Evolutionary conservation across 64 coral and sea anemone species (phyloP), one percentile per base, ranked within the genome.

Genomic region (Actinia tenebrosa): DNA sequence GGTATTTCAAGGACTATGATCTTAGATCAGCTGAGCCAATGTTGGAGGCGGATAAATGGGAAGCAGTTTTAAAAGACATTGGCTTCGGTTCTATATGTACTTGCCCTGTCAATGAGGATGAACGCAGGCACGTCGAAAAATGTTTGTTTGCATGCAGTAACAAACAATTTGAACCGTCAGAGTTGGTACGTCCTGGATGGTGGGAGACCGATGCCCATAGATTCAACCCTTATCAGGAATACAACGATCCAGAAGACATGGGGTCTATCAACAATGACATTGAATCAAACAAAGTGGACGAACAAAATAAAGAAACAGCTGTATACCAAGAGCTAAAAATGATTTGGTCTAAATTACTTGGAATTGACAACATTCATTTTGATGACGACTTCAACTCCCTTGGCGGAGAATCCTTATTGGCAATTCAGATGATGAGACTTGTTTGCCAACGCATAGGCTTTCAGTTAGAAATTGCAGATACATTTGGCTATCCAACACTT

Each of bases 391-490:
- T 71, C 23, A 71, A 71, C n/a, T 71, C 66, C 23, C 66, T 71
- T 71, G 66, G 66, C 22, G 66, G 66, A 26, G 66, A 71, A 71
- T 71, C 66, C 22, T 71, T 71, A 25, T 20, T 71, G 66, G 66
- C 66, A 25, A 71, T 71, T 27, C 66, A 71, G n/a, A 71, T 71
- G 66, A 71, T 71, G 2, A 71, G 66, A 71, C 66, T 71, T 1
- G 66, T 71, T 9, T 22, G 66, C n/a, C 66, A 71, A 26, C 66
- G 66, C 25, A 71, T 71, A 26, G 66, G 66, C 23, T 71, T 26
- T 20, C 66, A 71, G 66, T 71, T 71, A 71, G 66, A 71, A 71
- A 71, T 71, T 71, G 66, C 66, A 22, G 66, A 71, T 71, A 71
- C 66, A 71, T 71, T 71, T 26, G 66, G 66, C 23, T 71, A 71